Evolutionary conservation across 2,113 vertebrate genomes (phyloP), one percentile per base, ranked within the genome.

Genomic region (Noctilio leporinus): DNA sequence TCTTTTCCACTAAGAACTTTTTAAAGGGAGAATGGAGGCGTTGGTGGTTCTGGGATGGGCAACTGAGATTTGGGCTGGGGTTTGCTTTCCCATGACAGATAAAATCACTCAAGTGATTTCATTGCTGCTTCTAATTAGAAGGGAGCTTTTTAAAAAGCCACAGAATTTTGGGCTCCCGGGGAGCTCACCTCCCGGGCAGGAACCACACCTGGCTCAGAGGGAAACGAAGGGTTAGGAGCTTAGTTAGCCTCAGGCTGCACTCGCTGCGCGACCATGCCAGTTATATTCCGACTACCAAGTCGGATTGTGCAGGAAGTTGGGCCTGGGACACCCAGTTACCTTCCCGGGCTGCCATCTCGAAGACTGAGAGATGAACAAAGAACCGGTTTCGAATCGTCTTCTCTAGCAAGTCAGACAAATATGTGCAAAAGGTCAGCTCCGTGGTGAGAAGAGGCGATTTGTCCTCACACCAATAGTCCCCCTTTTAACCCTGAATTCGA

Each of bases 81-180:
- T 95, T 95, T 90, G 77, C 84, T 92, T 97, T 97, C 97, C 96
- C 96, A 97, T 51, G 95, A 95, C 95, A 95, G 97, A 97, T 97
- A 97, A 95, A 82, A 97, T 97, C 96, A 20, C 84, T 80, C 75
- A 12, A 77, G 75, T 94, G 89, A 95, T 94, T 96, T 95, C 93
- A 94, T 53, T 72, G 72, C 89, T 92, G 89, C 84, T 85, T 96
- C 78, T 97, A 97, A 97, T 97, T 95, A 96, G 93, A 96, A 89
- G 88, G 96, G 83, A 94, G 89, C 83, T 95, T 97, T 95, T 72
- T 91, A 94, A 91, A 95, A 95, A 97, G 95, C 89, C 96, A 47
- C 90, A 86, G 84, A 91, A 94, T 96, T 91, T 86, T 28, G 94
- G 93, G 84, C 76, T 97, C 69, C 83, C 15, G 11, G 30, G 35